Evolutionary conservation across 2,113 vertebrate species (phyloP), one percentile per base, ranked within the genome.

Genomic region (Larimichthys polyactis): DNA sequence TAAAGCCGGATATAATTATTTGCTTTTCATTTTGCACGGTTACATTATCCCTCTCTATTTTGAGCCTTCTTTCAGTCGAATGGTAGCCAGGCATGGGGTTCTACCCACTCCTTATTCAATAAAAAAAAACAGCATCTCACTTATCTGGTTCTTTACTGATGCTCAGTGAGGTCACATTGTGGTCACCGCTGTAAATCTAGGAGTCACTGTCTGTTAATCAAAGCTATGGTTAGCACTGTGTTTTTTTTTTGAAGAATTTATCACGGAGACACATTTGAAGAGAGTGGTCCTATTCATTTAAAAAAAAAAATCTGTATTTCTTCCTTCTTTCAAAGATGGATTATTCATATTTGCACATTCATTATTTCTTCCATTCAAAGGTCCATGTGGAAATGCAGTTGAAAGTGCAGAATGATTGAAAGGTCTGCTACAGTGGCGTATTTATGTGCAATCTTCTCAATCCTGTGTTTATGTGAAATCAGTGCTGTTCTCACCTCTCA

Each of bases 1-100:
- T 88, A 91, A 91, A 90, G 89, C 83, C 73, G 84, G 79, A 87
- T 87, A 87, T 91, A 89, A 91, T 93, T 86, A 90, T 91, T 90
- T 88, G 82, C 86, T 81, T 89, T 83, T 89, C 78, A 85, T 88
- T 89, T 91, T 81, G 77, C 79, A 77, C 27, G 49, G 83, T 84
- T 83, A 78, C 87, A 87, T 90, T 86, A 87, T 81, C 73, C 66
- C 74, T 71, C 59, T 83, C 80, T 89, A 88, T 80, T 92, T 78
- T 62, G 71, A 81, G 70, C 63, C 67, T 75, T 52, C 32, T 67
- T 49, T 71, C 63, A 29, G 44, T 69, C 75, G 78, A 85, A 85
- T 24, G 54, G 74, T 24, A 59, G 70, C 59, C 29, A 54, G 46
- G 44, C 10, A 2, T 27, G 44, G 7, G 44, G 52, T 54, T 79